phyloP scores from a whole-genome alignment of 2,113 vertebrate species.

The Camelus bactrianus region DNA sequence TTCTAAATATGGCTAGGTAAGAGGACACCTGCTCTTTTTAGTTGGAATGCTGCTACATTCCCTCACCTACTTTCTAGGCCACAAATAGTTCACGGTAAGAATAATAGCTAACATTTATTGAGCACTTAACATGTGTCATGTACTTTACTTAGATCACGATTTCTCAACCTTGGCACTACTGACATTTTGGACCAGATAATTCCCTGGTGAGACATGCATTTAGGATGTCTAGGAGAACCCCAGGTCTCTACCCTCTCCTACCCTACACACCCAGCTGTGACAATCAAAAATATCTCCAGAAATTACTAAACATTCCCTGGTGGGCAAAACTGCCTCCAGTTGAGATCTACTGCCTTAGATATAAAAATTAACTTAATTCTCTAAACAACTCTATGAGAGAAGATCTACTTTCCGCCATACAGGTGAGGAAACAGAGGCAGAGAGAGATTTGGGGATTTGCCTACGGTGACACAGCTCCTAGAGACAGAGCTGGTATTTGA shows the following conservation, averaged over 20 bases:
- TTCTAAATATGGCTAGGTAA: not conserved
- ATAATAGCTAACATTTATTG: not conserved
- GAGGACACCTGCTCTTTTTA: not conserved
- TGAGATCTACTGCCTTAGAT: not conserved
- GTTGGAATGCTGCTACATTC: not conserved
- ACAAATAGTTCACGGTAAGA: not conserved
- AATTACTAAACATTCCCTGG: not conserved
- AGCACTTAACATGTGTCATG: not conserved
- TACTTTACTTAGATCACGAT: not conserved
- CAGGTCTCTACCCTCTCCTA: not conserved
- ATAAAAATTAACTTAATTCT: not conserved
- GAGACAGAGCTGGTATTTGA: not conserved
- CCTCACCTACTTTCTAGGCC: not conserved
- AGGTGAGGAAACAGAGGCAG: not conserved
- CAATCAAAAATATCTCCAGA: not conserved
- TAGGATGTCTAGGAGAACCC: not conserved
- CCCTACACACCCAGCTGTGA: not conserved
- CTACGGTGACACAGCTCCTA: not conserved
- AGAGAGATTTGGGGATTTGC: not conserved
- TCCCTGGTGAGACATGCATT: not conserved
- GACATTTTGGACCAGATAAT: not conserved
- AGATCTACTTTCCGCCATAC: not conserved
- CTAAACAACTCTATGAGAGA: not conserved
- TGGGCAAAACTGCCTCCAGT: not conserved
- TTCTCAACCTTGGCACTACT: not conserved